Base-by-base conservation (phyloP, 1,140 invertebrate species). In the Cataglyphis hispanica region DNA sequence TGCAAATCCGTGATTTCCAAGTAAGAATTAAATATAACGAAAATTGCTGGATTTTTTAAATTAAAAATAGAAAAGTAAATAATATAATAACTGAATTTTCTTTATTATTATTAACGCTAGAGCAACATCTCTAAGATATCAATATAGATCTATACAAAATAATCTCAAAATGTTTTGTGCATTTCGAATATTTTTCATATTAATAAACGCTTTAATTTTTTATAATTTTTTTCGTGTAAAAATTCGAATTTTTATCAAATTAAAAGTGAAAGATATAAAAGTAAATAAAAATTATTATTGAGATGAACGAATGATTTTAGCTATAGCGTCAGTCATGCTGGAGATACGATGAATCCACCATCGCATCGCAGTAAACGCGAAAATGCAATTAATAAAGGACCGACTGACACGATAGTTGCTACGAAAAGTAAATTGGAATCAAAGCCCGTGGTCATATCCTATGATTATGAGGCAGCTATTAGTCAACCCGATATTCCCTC, bases 401-500 rank as follows among this genome's bases (percentile, higher is more conserved):
- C 64, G 25, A 69, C 10, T 40, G 25, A 7, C 6, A 58, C 34
- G 0, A 22, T 4, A 25, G 6, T 43, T 22, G 53, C 25, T 22
- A n/a, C n/a, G 0, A 77, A 66, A 74, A 84, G 1, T 37, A 78
- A 85, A 70, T 27, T 72, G 43, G 25, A 27, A 31, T 1, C 46
- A 11, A 89, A 84, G 10, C 22, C 74, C 0, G 13, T 10, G 0
- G 22, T 63, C 7, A 75, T 81, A 25, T 83, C 75, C 0, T 86
- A 89, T n/a, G 84, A 92, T 43, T 89, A 91, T n/a, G 84, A 91
- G 10, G 87, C 84, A 1, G 84, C 84, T 13, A 63, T 89, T 19
- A 86, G 77, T 8, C 90, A 90, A 8, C 87, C 90, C 2, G 88
- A 91, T 34, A 72, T 91, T 11, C n/a, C 66, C 3, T 81, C 43